Base-by-base conservation (phyloP, 2,797 vertebrate genomes). In the Pristis pectinata region DNA sequence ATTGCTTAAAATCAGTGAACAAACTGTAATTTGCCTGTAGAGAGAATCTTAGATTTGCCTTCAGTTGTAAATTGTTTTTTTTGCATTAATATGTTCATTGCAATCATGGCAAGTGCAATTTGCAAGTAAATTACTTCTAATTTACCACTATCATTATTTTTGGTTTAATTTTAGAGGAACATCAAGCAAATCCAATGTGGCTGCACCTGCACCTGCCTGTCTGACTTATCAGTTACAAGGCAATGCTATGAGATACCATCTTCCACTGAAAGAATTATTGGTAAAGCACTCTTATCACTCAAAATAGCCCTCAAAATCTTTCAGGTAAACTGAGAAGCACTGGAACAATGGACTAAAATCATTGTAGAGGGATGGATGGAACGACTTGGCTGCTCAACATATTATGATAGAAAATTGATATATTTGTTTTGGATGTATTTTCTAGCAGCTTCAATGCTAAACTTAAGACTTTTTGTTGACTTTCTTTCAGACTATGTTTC, bases 181-280 rank as follows among this genome's bases (percentile, higher is more conserved):
- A 30, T 30, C 64, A 72, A 94, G 67, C 27, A 94, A 94, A 76
- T 49, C 41, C 27, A 94, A 56, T n/a, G 19, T 49, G 41, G 24
- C 5, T 76, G 70, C 11, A 19, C 44, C 44, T 17, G 4, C 4
- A 49, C 70, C 30, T 3, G 15, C 92, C 44, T 94, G 92, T 74
- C 44, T 76, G 49, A 56, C 24, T 9, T 94, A 94, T 76, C 92
- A 19, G 13, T 41, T 94, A 10, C 70, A 53, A 56, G 92, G 49
- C 17, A 74, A 67, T 49, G 15, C 74, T 34, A 19, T 53, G 56
- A 94, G 34, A 76, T 56, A 76, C 92, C 72, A 94, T n/a, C 92
- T 94, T 76, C 70, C 92, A 19, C 41, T 34, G 92, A 94, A 94
- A 76, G 19, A 94, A 49, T 17, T 94, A 19, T 74, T 94, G 92